Percentiles rank a stretch among this genome's conserved stretches.
These are phyloP conservation scores for Caradrina clavipalpis DNA, from an alignment of 2,888 invertebrate genomes.

Conservation along the genomic window DNA sequence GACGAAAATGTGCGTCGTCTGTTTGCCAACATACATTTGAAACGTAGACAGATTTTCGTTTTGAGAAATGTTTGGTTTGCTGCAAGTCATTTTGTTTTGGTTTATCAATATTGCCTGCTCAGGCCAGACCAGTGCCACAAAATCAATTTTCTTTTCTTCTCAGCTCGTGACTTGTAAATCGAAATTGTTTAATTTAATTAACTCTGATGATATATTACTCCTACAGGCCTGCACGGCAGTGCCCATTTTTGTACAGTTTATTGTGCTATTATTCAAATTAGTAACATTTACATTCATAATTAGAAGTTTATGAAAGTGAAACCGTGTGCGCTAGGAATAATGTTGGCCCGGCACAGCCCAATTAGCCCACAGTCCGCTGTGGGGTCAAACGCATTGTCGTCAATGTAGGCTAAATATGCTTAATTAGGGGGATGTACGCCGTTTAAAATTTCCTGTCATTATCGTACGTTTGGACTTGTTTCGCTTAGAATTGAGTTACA, in stretches of 20 bases:
- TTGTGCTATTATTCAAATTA: neutral
- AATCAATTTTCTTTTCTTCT: neutral
- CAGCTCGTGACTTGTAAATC: neutral
- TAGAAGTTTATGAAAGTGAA: constrained; percentile 42
- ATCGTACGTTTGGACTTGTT: constrained; percentile 53
- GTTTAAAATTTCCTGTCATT: constrained; percentile 70
- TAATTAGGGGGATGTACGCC: constrained; percentile 76
- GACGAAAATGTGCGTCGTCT: constrained; percentile 45
- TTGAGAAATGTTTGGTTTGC: constrained; percentile 27
- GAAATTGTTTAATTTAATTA: neutral
- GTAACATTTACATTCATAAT: constrained; percentile 2
- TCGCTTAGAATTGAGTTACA: constrained; percentile 19
- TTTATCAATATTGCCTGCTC: neutral
- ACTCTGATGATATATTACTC: neutral
- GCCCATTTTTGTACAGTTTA: neutral
- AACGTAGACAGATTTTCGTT: constrained; percentile 20
- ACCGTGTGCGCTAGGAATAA: constrained; percentile 51
- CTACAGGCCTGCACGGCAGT: neutral
- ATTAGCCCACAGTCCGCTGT: constrained; percentile 66
- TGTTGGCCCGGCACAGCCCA: constrained; percentile 63
- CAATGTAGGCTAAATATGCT: constrained; percentile 76
- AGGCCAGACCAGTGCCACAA: neutral
- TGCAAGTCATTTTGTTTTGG: constrained; percentile 35
- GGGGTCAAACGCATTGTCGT: constrained; percentile 75
- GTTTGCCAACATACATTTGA: constrained; percentile 20